Evolutionary conservation across 2,888 invertebrate genomes (phyloP).

Genomic region (Cosmia trapezina): DNA sequence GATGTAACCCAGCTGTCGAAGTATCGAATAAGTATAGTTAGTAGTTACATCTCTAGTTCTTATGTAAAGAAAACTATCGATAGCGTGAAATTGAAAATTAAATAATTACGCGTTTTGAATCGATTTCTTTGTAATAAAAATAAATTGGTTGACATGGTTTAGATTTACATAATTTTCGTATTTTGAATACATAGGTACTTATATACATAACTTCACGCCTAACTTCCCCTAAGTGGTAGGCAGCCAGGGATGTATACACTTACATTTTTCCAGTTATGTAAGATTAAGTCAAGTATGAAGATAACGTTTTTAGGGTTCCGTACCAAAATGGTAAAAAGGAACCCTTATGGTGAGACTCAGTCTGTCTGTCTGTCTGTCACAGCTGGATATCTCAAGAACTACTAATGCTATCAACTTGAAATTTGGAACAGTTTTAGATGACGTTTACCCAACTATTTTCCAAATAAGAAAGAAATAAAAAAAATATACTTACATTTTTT

Average conservation of each 20-base stretch:
- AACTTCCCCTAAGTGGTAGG: neutral
- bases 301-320: no score
- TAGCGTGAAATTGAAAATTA: slow-evolving; percentile 12
- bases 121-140: neutral
- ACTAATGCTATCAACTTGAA: no score
- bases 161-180: neutral
- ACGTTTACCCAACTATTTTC: no score
- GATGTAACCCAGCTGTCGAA: slow-evolving; percentile 44
- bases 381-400: no score
- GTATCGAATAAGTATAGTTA: neutral
- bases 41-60: slow-evolving; percentile 33
- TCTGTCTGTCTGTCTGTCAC: no score
- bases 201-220: neutral
- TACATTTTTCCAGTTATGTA: neutral
- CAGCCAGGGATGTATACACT: neutral
- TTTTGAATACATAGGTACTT: neutral
- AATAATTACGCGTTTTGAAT: slow-evolving; percentile 5
- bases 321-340: no score
- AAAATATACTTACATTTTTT: no score
- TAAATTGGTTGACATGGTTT: neutral
- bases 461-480: no score
- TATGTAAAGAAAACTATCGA: slow-evolving; percentile 33
- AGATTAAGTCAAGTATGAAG: neutral
- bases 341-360: no score
- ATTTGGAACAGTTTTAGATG: no score